Conservation (phyloP, 2,888 invertebrate genomes). For the Drosophila kambysellisi region DNA sequence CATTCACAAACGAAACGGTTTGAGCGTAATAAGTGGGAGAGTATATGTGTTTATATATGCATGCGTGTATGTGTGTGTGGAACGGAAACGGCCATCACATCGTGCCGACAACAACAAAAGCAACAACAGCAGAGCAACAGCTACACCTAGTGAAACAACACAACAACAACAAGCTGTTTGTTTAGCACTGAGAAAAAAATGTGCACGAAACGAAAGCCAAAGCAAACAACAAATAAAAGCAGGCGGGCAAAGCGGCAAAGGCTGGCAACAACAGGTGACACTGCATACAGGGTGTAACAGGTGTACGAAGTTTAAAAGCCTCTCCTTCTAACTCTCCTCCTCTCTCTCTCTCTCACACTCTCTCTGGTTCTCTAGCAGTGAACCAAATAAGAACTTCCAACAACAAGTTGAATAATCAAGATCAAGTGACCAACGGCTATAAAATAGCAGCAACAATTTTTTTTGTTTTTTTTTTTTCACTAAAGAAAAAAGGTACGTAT, state of each 20-base stretch:
- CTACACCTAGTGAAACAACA: slow-evolving; percentile 75
- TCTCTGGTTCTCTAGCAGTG: not conserved
- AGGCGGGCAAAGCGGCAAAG: slow-evolving; percentile 30
- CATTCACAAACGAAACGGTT: slow-evolving; percentile 74
- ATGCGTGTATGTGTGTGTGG: slow-evolving; percentile 48
- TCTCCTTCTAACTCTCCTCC: not conserved
- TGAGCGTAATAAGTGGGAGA: slow-evolving; percentile 32
- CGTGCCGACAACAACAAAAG: slow-evolving; percentile 74
- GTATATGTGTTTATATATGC: slow-evolving; percentile 10
- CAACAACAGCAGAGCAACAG: slow-evolving; percentile 51
- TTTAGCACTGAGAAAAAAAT: slow-evolving; percentile 63
- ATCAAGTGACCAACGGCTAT: slow-evolving; percentile 46
- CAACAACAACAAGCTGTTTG: slow-evolving; percentile 75
- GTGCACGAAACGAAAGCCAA: slow-evolving; percentile 55
- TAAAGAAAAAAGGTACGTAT: slow-evolving; percentile 2
- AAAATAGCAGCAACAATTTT: slow-evolving; percentile 17
- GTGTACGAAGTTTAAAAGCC: slow-evolving; percentile 54
- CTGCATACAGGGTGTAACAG: slow-evolving; percentile 69
- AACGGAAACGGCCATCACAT: slow-evolving; percentile 85
- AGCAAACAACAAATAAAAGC: slow-evolving; percentile 65
- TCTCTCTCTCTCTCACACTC: not conserved
- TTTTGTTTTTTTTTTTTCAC: not conserved
- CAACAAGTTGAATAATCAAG: slow-evolving; percentile 25
- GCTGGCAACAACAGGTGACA: slow-evolving; percentile 67
- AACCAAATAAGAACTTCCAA: slow-evolving; percentile 9